A percentile compares a stretch with the other conserved stretches of the same genome.
phyloP scores from a whole-genome alignment of 2,888 invertebrate genomes.

The Mycalesis mineus region DNA sequence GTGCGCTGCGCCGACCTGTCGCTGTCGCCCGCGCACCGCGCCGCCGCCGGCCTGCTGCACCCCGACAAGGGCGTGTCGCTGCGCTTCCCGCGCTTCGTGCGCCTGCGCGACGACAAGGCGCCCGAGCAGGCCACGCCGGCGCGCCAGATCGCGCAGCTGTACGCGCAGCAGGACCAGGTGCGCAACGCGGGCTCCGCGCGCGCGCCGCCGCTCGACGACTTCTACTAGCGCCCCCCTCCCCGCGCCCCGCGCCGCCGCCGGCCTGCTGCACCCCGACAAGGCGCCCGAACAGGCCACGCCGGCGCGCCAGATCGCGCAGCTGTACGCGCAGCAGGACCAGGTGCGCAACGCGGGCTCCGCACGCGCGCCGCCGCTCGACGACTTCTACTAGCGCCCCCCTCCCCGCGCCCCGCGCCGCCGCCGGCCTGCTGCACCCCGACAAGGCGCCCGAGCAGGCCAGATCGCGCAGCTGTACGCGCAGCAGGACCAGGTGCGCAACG shows the following conservation, averaged over 20 bases:
- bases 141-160: constrained; percentile 93
- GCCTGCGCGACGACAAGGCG: constrained; percentile 93
- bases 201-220: constrained; percentile 44
- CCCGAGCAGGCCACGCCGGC: constrained; percentile 95
- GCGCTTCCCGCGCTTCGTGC: constrained; percentile 92
- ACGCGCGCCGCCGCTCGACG: constrained; percentile 39
- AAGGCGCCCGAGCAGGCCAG: constrained; percentile 96
- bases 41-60: constrained; percentile 92
- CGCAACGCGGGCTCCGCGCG: too few relatives aligned
- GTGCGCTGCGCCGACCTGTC: constrained; percentile 98
- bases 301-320: constrained; percentile 90
- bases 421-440: constrained; percentile 90
- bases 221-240: constrained; percentile 76
- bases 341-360: constrained; percentile 56
- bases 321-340: constrained; percentile 96
- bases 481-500: constrained; percentile 94
- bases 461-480: constrained; percentile 92
- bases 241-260: constrained; percentile 91
- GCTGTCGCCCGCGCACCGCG: constrained; percentile 94
- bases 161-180: constrained; percentile 94
- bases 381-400: constrained; percentile 50
- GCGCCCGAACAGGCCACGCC: constrained; percentile 93
- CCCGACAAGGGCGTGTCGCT: constrained; percentile 95
- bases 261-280: constrained; percentile 93
- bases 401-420: constrained; percentile 94